Base-by-base conservation (phyloP, 2,113 vertebrate genomes). In the Meriones unguiculatus region DNA sequence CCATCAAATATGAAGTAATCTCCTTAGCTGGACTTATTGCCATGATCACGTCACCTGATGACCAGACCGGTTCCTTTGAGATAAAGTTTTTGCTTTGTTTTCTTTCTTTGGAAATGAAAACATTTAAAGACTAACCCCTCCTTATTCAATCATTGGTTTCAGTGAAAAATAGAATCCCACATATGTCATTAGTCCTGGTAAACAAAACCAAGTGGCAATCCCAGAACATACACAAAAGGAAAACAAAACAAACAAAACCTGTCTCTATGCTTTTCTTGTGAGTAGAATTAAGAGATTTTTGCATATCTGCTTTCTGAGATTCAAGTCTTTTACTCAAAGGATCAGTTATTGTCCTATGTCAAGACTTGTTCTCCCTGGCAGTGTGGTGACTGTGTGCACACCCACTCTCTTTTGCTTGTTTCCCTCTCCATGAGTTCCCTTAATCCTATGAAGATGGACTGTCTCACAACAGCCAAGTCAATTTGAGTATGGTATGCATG, bases 1-100 rank as follows among this genome's bases (percentile, higher is more conserved):
- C 75, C 2, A 2, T 28, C 12, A 64, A 97, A 88, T 72, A 70
- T 92, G 92, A 97, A 93, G 94, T 89, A 81, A 94, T 92, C 2
- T 0, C 41, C 86, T 91, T 92, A 59, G 25, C 82, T n/a, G 91
- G 73, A 67, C 72, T 90, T 59, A 72, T 5, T 30, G 50, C 35
- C 78, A 50, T 87, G 80, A 89, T 84, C 57, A n/a, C 73, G 94
- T 92, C 73, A 82, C 30, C 67, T 78, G 87, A 80, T 15, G 95
- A 89, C 90, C 52, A 41, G 22, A 80, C 25, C 30, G 62, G 62
- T 73, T 65, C 89, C 72, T 57, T 86, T 62, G 14, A 52, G 57
- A 9, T 85, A 54, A 84, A 93, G 76, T 22, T 46, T 80, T 75
- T 87, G 35, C 50, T 93, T 92, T 86, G 77, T 82, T 93, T 94